Base-by-base conservation (phyloP, 2,797 vertebrate species). In the Neosalanx taihuensis region DNA sequence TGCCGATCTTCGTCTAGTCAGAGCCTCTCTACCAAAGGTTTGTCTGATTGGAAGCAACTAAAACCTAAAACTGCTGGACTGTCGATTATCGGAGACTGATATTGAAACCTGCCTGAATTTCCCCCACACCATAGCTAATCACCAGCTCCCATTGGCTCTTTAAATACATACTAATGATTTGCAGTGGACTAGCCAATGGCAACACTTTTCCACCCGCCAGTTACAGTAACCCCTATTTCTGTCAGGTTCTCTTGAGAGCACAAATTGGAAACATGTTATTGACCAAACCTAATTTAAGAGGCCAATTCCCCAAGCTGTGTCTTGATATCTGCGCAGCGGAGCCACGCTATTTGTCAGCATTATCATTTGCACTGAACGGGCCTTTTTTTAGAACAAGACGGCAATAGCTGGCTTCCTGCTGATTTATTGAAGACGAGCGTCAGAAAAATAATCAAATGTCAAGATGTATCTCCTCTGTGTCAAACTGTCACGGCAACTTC, bases 211-310 rank as follows among this genome's bases (percentile, higher is more conserved):
- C 75, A 75, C 65, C 79, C 69, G 71, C 85, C 83, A 72, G 80
- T 94, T 94, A 93, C 91, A 84, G 92, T 93, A 93, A 94, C 84
- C 93, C 86, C 91, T 93, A 92, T 91, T 89, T 82, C 87, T 90
- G 85, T 83, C 88, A 90, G 88, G 87, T 89, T 81, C 90, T 90
- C 86, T 87, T 79, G 86, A 81, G 90, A 88, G 90, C 87, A 90
- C 89, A 88, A 86, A 89, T 90, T 87, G 89, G 89, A 88, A 88
- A 89, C 88, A 79, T 75, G 79, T 82, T 94, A 94, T 94, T 92
- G 94, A 94, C 92, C 82, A 87, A 86, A 92, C 92, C 91, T 93
- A 89, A 92, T 90, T 92, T 91, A 89, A 89, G 85, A 74, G 72
- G 74, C 67, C 79, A 83, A 86, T 88, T 88, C 81, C 85, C 87